A percentile compares a stretch with the other conserved stretches of the same genome.
Evolutionary conservation across 2,797 vertebrate genomes (phyloP).

Genomic region (Eulemur mongoz): DNA sequence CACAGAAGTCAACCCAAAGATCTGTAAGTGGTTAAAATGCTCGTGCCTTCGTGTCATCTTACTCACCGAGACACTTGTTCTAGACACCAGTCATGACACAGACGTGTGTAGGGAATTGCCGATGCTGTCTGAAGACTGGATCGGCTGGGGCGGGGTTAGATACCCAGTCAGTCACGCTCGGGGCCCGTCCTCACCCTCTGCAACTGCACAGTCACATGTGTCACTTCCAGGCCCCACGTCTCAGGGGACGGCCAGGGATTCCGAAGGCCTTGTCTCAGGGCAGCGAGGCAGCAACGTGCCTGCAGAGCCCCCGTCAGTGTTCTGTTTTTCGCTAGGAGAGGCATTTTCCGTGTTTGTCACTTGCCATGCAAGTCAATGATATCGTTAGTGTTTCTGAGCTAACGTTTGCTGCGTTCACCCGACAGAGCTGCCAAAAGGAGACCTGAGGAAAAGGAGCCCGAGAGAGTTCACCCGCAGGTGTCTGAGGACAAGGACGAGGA

Average conservation of each 20-base stretch:
- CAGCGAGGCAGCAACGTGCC: background rate
- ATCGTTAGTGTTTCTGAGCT: background rate
- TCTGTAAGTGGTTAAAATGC: constrained; percentile 63
- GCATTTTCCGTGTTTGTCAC: background rate
- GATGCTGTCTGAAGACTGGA: background rate
- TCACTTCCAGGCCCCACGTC: background rate
- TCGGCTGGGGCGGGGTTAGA: background rate
- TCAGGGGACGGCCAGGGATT: background rate
- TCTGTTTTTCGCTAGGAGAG: background rate
- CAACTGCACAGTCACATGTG: background rate
- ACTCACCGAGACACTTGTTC: background rate
- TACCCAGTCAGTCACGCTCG: background rate
- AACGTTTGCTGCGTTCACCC: background rate
- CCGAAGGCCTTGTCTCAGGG: background rate
- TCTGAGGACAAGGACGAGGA: constrained; percentile 64
- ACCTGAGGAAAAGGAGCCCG: constrained; percentile 56
- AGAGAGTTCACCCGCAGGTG: background rate
- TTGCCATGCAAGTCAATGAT: background rate
- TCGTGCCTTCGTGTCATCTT: background rate
- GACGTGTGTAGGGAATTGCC: background rate
- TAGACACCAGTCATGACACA: background rate
- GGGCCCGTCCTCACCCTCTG: background rate
- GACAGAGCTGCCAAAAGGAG: constrained; percentile 62
- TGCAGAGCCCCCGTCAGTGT: background rate
- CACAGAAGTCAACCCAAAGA: constrained; percentile 66